Percentiles rank a stretch among this genome's conserved stretches.
phyloP scores from a whole-genome alignment of 2,888 invertebrate genomes.

The Helicoverpa assulta region DNA sequence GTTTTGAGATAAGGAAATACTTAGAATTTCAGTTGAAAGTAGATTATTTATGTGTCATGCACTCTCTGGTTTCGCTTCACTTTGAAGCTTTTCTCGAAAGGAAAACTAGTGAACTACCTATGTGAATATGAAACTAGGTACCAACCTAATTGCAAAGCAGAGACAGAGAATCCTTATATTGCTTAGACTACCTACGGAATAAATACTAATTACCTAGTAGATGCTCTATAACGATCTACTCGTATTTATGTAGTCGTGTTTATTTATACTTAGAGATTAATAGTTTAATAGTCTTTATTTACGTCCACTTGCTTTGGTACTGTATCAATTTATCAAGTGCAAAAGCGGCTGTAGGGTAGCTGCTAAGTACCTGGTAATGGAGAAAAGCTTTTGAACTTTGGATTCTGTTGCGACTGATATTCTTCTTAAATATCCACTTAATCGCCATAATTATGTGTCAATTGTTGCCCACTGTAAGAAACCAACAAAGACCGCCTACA shows the following conservation, averaged over 20 bases:
- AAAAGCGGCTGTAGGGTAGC: no score
- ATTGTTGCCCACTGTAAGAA: no score
- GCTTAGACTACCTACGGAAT: conserved; percentile 9
- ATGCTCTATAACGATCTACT: not conserved
- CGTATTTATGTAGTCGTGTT: not conserved
- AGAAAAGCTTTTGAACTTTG: no score
- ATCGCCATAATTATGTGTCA: no score
- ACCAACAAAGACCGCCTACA: no score
- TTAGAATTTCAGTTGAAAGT: conserved; percentile 7
- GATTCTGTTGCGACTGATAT: no score
- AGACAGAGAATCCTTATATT: conserved; percentile 19
- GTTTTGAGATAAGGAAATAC: not conserved
- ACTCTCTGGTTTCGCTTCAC: no score
- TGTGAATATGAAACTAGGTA: not conserved
- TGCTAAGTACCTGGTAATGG: no score
- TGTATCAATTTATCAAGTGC: no score
- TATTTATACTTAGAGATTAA: conserved; percentile 8
- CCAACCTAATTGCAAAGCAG: conserved; percentile 3
- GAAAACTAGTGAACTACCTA: no score
- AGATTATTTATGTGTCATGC: not conserved
- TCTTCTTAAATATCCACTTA: no score
- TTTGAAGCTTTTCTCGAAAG: no score
- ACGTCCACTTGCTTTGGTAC: not conserved
- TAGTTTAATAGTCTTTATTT: not conserved
- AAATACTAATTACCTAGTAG: conserved; percentile 20